Evolutionary conservation across 2,113 vertebrate species (phyloP).

Genomic region (Jacana jacana): DNA sequence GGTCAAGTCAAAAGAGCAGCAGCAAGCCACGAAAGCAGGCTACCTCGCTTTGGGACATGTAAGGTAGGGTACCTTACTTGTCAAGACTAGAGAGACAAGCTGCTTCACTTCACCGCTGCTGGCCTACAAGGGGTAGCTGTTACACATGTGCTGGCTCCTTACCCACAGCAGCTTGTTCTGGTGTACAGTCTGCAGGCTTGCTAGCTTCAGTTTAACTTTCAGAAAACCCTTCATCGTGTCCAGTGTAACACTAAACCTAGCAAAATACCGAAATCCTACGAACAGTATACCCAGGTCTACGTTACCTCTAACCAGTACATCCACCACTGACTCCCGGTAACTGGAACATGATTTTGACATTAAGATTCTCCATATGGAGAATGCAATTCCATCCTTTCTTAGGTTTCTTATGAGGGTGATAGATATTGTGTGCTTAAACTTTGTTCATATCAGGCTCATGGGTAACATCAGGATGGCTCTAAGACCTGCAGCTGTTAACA

Average conservation of each 20-base stretch:
- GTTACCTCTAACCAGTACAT: not conserved
- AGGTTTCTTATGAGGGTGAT: not conserved
- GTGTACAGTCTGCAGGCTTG: rapidly evolving
- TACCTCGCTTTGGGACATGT: not conserved
- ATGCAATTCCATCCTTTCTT: not conserved
- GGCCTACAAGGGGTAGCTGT: not conserved
- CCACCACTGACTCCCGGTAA: not conserved
- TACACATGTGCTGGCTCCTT: not conserved
- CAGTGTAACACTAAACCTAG: not conserved
- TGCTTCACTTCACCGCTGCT: not conserved
- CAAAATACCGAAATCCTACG: not conserved
- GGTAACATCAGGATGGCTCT: not conserved
- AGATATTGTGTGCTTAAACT: not conserved
- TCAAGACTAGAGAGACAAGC: too few species aligned
- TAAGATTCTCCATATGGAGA: not conserved
- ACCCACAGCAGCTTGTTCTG: not conserved
- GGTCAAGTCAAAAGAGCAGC: not conserved
- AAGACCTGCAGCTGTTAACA: not conserved
- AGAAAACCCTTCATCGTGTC: not conserved
- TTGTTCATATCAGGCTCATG: not conserved
- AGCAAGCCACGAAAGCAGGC: not conserved
- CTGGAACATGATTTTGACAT: not conserved
- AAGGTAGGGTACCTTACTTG: not conserved
- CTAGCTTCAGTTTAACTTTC: not conserved
- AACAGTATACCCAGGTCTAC: not conserved